Conservation (phyloP, 1,140 invertebrate species). For the Delia radicum region DNA sequence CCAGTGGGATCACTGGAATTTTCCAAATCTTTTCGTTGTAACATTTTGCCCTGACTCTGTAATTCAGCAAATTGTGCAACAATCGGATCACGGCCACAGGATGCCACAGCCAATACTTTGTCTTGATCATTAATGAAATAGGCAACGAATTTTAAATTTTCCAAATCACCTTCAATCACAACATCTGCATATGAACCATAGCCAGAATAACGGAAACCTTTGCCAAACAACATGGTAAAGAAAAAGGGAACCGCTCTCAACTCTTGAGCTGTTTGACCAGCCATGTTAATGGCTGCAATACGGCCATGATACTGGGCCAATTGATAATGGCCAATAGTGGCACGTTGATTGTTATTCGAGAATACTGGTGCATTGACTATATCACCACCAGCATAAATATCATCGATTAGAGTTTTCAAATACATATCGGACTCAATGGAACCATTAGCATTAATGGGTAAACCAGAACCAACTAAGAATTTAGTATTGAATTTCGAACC, state of each 20-base stretch:
- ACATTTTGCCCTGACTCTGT: conserved; percentile 64
- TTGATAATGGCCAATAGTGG: conserved; percentile 86
- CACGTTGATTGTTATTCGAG: conserved; percentile 61
- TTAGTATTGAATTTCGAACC: conserved; percentile 79
- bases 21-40: conserved; percentile 65
- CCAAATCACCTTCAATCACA: conserved; percentile 74
- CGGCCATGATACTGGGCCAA: conserved; percentile 87
- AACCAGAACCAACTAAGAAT: conserved; percentile 72
- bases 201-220: conserved; percentile 85
- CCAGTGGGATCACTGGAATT: conserved; percentile 58
- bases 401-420: conserved; percentile 74
- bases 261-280: conserved; percentile 60
- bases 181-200: conserved; percentile 72
- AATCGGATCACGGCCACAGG: conserved; percentile 79
- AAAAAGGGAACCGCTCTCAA: conserved; percentile 83
- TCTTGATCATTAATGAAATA: conserved; percentile 75
- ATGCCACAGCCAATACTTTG: conserved; percentile 77
- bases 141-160: conserved; percentile 78
- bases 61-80: conserved; percentile 83
- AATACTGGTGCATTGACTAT: conserved; percentile 87
- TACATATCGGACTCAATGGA: conserved; percentile 72
- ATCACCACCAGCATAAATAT: conserved; percentile 88
- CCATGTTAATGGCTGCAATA: conserved; percentile 82
- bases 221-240: conserved; percentile 88
- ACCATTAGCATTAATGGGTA: conserved; percentile 70